A percentile compares a stretch with the other conserved stretches of the same genome.
These are phyloP conservation scores for Heliconius erato DNA, from an alignment of 2,888 invertebrate genomes.

Conservation along the genomic window DNA sequence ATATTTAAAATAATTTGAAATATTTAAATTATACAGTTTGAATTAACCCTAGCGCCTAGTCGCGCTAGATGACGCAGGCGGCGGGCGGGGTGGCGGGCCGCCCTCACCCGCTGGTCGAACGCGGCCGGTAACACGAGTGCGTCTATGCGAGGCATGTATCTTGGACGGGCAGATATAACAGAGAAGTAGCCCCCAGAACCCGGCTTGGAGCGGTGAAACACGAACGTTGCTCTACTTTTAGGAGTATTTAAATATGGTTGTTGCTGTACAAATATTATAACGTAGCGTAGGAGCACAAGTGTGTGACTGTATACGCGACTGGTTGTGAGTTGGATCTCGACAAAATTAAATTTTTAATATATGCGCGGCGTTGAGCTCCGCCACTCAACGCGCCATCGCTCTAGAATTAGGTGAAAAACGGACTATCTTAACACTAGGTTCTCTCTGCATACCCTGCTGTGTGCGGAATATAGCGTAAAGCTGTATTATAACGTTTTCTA, in stretches of 20 bases:
- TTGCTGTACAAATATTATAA: not conserved
- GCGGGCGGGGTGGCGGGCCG: slow-evolving; percentile 59
- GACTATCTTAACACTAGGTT: no score
- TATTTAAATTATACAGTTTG: slow-evolving; percentile 73
- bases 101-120: slow-evolving; percentile 72
- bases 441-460: no score
- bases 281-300: no score
- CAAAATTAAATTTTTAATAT: no score
- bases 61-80: slow-evolving; percentile 83
- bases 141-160: slow-evolving; percentile 86
- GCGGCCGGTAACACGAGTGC: slow-evolving; percentile 86
- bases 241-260: not conserved
- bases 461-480: no score
- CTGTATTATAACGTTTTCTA: no score
- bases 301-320: no score
- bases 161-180: slow-evolving; percentile 86
- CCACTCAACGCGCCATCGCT: no score
- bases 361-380: no score
- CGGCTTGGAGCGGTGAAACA: slow-evolving; percentile 68
- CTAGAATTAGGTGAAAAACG: no score
- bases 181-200: slow-evolving; percentile 85
- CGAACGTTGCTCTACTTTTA: slow-evolving; percentile 66
- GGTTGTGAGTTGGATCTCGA: no score
- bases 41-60: slow-evolving; percentile 84
- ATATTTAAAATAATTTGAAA: slow-evolving; percentile 54